phyloP scores from a whole-genome alignment of 2,888 invertebrate species.

The Epinotia brunnichana region DNA sequence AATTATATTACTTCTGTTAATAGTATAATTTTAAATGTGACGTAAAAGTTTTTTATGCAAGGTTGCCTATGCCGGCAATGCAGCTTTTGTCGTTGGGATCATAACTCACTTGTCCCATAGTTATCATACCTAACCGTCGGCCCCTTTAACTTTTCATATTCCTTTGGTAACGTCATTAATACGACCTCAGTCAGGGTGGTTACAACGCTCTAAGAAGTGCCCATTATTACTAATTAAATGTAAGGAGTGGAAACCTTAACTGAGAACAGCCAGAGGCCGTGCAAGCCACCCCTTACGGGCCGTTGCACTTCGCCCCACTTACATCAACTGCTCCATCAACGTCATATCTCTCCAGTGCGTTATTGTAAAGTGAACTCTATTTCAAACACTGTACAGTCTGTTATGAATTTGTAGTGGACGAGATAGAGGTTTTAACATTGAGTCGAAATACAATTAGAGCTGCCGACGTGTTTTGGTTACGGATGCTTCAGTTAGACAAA shows the following conservation, averaged over 20 bases:
- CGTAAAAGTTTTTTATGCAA: no score
- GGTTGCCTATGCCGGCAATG: no score
- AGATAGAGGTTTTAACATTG: conserved; percentile 3
- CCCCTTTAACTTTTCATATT: no score
- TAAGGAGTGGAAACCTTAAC: neutral
- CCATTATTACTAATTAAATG: conserved; percentile 14
- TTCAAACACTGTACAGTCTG: neutral
- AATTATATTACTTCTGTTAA: no score
- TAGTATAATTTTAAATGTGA: no score
- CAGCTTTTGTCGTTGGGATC: no score
- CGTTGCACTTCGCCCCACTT: conserved; percentile 34
- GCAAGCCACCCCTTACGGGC: conserved; percentile 25
- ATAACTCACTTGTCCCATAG: no score
- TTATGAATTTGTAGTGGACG: neutral
- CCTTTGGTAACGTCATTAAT: no score
- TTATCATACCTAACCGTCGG: no score
- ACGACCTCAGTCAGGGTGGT: neutral
- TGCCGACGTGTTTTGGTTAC: conserved; percentile 32
- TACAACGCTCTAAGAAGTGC: neutral
- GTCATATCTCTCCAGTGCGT: neutral
- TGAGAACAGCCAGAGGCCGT: conserved; percentile 9
- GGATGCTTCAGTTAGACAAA: conserved; percentile 17
- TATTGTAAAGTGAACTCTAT: neutral
- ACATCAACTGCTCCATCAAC: neutral
- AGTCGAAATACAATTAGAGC: conserved; percentile 19